Evolutionary conservation across 2,797 vertebrate genomes (phyloP).

Genomic region (Chaenodraco wilsoni): DNA sequence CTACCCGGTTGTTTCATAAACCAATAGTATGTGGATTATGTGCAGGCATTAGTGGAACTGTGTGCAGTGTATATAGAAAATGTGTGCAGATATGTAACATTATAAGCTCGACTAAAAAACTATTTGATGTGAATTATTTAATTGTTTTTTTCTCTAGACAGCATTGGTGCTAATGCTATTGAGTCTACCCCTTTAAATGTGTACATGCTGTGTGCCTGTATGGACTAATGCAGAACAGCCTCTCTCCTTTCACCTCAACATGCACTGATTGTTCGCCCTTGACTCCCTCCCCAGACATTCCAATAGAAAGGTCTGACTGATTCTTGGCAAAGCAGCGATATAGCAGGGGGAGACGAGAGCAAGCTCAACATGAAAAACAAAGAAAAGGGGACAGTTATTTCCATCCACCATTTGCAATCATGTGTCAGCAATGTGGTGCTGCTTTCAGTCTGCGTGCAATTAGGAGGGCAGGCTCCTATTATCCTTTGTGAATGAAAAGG

Average conservation of each 20-base stretch:
- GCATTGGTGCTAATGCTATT: constrained; percentile 5
- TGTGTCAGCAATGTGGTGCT: constrained; percentile 64
- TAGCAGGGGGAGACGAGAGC: constrained; percentile 22
- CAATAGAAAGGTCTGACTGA: constrained; percentile 55
- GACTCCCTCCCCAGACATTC: constrained; percentile 49
- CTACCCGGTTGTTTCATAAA: constrained; percentile 43
- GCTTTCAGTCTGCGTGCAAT: constrained; percentile 69
- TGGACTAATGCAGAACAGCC: constrained; percentile 26
- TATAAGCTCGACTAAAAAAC: constrained; percentile 8
- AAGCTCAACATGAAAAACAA: constrained; percentile 57
- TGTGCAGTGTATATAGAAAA: not conserved
- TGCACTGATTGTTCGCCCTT: constrained; percentile 38
- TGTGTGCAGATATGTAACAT: constrained; percentile 6
- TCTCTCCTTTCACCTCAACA: constrained; percentile 35
- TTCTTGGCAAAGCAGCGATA: constrained; percentile 50
- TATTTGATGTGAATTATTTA: not conserved
- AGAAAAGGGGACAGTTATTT: constrained; percentile 66
- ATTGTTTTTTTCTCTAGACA: constrained; percentile 12
- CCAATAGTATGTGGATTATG: not conserved
- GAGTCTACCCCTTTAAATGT: not conserved
- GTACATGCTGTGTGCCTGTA: constrained; percentile 4
- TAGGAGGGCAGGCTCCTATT: constrained; percentile 60
- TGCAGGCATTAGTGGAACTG: constrained; percentile 10
- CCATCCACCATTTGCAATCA: constrained; percentile 65
- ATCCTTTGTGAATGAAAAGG: constrained; percentile 52